Evolutionary conservation across 2,797 vertebrate genomes (phyloP).

Genomic region (Notolabrus celidotus): DNA sequence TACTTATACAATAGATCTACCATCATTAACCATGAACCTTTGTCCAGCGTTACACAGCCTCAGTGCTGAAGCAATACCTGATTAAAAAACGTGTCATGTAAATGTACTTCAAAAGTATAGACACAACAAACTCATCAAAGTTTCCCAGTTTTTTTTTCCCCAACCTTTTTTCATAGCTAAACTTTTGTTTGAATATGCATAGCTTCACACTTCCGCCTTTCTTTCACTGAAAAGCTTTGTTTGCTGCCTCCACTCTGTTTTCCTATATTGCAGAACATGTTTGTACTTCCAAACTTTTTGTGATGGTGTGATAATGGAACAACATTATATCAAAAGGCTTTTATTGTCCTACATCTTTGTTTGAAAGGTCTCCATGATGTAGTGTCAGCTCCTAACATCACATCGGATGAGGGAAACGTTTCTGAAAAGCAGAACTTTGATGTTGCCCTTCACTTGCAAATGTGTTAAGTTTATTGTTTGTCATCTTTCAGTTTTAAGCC

Average conservation of each 20-base stretch:
- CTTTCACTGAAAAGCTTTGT: constrained; percentile 48
- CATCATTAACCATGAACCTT: constrained; percentile 30
- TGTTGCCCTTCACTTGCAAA: neutral
- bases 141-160: neutral
- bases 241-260: constrained; percentile 31
- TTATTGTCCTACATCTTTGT: constrained; percentile 23
- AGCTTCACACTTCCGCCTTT: constrained; percentile 29
- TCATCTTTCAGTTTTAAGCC: neutral
- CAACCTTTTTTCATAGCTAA: neutral
- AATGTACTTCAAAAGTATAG: neutral
- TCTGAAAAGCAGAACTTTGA: neutral
- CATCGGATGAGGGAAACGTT: constrained; percentile 8
- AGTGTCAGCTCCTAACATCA: constrained; percentile 4
- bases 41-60: constrained; percentile 17
- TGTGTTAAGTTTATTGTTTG: neutral
- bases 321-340: constrained; percentile 8
- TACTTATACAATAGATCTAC: neutral
- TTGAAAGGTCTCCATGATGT: constrained; percentile 35
- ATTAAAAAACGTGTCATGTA: neutral
- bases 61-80: neutral
- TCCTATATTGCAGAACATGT: constrained; percentile 2
- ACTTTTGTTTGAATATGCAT: constrained; percentile 32
- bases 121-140: neutral
- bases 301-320: constrained; percentile 29
- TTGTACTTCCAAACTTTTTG: constrained; percentile 45